phyloP scores from a whole-genome alignment of 2,797 vertebrate genomes.

The Poecilia picta region DNA sequence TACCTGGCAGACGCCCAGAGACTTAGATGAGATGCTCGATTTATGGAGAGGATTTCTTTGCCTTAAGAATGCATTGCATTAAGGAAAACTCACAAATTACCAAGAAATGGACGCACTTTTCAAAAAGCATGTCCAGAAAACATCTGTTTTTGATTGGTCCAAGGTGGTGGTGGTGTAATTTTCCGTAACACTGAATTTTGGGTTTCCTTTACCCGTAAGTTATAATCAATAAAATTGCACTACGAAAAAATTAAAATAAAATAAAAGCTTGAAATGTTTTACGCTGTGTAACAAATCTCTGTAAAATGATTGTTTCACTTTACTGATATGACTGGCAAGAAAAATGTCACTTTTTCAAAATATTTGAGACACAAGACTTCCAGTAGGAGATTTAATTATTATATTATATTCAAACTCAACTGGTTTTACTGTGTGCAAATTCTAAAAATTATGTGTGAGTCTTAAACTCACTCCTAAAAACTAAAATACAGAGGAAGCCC shows the following conservation, averaged over 20 bases:
- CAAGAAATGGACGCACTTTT: too few relatives aligned
- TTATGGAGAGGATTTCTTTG: neutral
- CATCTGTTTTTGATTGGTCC: too few relatives aligned
- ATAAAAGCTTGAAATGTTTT: too few relatives aligned
- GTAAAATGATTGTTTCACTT: too few relatives aligned
- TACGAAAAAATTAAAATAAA: too few relatives aligned
- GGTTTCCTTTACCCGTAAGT: too few relatives aligned
- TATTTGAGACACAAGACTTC: slow-evolving; percentile 3
- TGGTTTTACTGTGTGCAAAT: slow-evolving; percentile 25
- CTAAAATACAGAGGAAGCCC: slow-evolving; percentile 13
- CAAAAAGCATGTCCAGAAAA: too few relatives aligned
- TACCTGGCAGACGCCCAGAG: slow-evolving; percentile 5
- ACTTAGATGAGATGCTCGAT: slow-evolving; percentile 3
- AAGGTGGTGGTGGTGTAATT: too few relatives aligned
- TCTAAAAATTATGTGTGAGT: neutral
- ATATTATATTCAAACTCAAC: slow-evolving; percentile 14
- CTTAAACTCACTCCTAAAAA: slow-evolving; percentile 23
- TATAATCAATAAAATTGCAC: too few relatives aligned
- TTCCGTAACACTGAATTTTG: too few relatives aligned
- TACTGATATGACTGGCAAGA: too few relatives aligned
- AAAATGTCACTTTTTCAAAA: neutral
- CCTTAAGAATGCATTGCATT: neutral
- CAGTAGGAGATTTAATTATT: slow-evolving; percentile 24
- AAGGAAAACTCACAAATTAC: neutral
- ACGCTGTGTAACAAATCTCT: too few relatives aligned